Base-by-base conservation (phyloP, 2,888 invertebrate genomes). In the Drosophila acutilabella region DNA sequence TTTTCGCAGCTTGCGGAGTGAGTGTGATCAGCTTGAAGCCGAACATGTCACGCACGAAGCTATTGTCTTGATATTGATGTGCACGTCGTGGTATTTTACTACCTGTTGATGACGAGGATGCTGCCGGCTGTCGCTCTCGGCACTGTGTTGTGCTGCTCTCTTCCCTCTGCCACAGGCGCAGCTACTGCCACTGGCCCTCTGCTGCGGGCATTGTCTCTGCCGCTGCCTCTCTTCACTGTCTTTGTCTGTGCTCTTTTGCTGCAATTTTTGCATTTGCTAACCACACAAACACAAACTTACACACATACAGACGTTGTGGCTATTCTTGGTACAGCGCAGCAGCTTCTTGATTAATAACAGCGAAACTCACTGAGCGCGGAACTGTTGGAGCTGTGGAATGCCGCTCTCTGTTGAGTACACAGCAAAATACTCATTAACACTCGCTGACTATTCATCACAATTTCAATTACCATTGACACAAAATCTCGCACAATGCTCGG, bases 71-170 rank as follows among this genome's bases (percentile, higher is more conserved):
- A 61, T 74, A 71, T 78, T 78, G 77, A 77, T 84, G 89, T 80
- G 90, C 90, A 90, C 90, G 90, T 90, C 90, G 87, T 78, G 80
- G 71, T 80, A 74, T 81, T 89, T 89, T 89, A 90, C 90, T 90
- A 90, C 91, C 90, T 90, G 91, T 89, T 89, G 89, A 80, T 81
- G 81, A 70, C 82, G 87, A 68, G 70, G 73, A 72, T 76, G 73
- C 71, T 70, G 74, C 60, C 53, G 59, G 58, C 58, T 66, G 58
- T 30, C 50, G 66, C 48, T 62, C 61, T 47, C 45, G 66, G 51
- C 36, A 30, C 7, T 30, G 8, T 44, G 14, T 5, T 45, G 16
- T 45, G 51, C 13, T 36, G 5, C 18, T 44, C 8, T 44, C 8
- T 44, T 30, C n/a, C 10, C 23, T 23, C 36, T 44, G 42, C 8